Base-by-base conservation (phyloP, 2,888 invertebrate genomes). In the Zaprionus lineosus region DNA sequence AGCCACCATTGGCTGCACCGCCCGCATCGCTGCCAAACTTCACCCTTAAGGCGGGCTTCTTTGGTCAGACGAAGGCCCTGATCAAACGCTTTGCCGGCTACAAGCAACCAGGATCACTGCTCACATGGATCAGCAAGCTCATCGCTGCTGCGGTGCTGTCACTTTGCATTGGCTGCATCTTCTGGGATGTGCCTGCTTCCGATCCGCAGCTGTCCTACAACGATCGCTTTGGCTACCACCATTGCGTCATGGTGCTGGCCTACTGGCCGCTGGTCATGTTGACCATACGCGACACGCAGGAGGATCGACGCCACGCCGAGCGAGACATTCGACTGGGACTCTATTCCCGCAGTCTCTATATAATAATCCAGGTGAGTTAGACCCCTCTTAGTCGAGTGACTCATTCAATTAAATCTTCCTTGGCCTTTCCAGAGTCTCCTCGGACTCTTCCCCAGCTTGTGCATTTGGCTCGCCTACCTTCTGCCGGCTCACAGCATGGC, bases 401-500 rank as follows among this genome's bases (percentile, higher is more conserved):
- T 19, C 19, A 3, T 19, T 19, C 19, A 3, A 19, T 3, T 19
- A 19, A 19, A 19, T 19, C 19, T 19, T 19, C 5, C 5, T 5
- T 3, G 3, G 3, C 19, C 19, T 19, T 19, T 26, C 7, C 63
- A 97, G 97, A 93, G 94, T 84, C 90, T 96, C 43, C 92, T 95
- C 76, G 95, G 95, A 74, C 86, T 97, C 19, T 94, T 95, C 85
- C 94, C 96, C 1, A 94, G 96, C 47, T 91, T 94, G 41, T 92
- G 96, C 67, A 93, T 97, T 39, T 96, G 96, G 93, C 85, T 96
- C 70, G 95, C 96, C 2, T 97, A 95, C 88, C 88, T 97, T 46
- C 93, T 97, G 56, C 98, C 98, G 9, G 96, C 96, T 34, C 96
- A 95, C 88, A 95, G 95, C 11, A 96, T 97, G 96, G 94, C 94